Percentiles rank a stretch among this genome's conserved stretches.
Evolutionary conservation across 1,140 invertebrate genomes (phyloP).

Genomic region (Zaprionus gabonicus): DNA sequence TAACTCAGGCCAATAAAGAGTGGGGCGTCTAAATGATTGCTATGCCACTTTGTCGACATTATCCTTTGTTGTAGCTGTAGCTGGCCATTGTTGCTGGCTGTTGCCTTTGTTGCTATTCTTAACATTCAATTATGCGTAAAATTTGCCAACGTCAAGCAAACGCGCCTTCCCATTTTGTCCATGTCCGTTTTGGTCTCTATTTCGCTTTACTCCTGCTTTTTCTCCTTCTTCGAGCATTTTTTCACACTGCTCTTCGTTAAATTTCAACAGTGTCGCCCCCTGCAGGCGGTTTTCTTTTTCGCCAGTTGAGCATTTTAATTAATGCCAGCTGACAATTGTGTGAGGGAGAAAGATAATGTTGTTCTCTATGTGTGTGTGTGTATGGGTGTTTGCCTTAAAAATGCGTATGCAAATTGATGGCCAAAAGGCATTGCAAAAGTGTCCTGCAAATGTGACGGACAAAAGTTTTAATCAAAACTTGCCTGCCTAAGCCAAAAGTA

Average conservation of each 20-base stretch:
- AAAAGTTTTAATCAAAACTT: conserved; percentile 62
- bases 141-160: conserved; percentile 43
- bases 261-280: conserved; percentile 5
- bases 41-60: conserved; percentile 22
- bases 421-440: conserved; percentile 42
- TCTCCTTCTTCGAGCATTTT: background rate
- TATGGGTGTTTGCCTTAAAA: conserved; percentile 12
- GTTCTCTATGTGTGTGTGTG: background rate
- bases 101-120: conserved; percentile 20
- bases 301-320: conserved; percentile 58
- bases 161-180: conserved; percentile 21
- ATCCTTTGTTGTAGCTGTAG: conserved; percentile 15
- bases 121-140: conserved; percentile 53
- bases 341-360: background rate
- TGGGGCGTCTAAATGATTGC: conserved; percentile 18
- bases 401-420: conserved; percentile 50
- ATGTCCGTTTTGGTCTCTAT: conserved; percentile 31
- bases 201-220: background rate
- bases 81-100: conserved; percentile 12
- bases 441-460: conserved; percentile 16
- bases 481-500: background rate
- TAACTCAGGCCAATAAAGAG: background rate
- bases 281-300: conserved; percentile 36
- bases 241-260: background rate
- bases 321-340: conserved; percentile 36